Conservation (phyloP, 2,797 vertebrate species). For the Toxotes lorentzi region DNA sequence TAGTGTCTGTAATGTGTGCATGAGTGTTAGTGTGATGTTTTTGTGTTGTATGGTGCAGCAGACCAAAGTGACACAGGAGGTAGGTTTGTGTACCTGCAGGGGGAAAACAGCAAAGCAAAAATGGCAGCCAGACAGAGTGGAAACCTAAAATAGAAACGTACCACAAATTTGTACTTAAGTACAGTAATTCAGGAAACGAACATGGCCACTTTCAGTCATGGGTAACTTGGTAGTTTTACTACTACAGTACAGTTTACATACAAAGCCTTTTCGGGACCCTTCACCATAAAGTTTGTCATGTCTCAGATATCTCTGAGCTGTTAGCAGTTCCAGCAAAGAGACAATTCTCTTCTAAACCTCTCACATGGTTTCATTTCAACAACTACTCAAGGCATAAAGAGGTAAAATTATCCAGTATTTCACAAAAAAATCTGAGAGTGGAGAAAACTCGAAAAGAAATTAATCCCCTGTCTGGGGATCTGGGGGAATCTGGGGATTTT, state of each 20-base stretch:
- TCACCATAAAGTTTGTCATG: neutral
- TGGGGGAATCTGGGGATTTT: too few species aligned
- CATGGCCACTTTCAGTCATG: neutral
- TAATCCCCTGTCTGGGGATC: too few species aligned
- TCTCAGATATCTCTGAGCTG: conserved; percentile 9
- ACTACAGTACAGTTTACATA: neutral
- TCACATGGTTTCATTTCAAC: conserved; percentile 25
- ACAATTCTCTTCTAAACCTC: conserved; percentile 4
- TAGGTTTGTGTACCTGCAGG: neutral
- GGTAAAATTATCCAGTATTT: neutral
- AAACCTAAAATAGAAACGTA: neutral
- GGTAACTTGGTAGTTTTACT: neutral
- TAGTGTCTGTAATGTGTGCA: neutral
- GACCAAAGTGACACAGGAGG: neutral
- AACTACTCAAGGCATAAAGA: neutral
- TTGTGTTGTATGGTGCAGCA: neutral
- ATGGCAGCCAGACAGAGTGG: neutral
- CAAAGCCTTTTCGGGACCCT: neutral
- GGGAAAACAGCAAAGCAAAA: neutral
- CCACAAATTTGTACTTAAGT: neutral
- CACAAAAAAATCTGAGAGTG: neutral
- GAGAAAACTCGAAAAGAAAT: too few species aligned
- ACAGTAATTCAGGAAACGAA: neutral
- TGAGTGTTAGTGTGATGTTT: neutral
- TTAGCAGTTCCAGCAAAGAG: neutral